Percentiles rank a stretch among this genome's conserved stretches.
These are phyloP conservation scores for Spongilla lacustris DNA, from an alignment of 37 sponge, comb jelly and placozoan genomes.

Conservation along the genomic window DNA sequence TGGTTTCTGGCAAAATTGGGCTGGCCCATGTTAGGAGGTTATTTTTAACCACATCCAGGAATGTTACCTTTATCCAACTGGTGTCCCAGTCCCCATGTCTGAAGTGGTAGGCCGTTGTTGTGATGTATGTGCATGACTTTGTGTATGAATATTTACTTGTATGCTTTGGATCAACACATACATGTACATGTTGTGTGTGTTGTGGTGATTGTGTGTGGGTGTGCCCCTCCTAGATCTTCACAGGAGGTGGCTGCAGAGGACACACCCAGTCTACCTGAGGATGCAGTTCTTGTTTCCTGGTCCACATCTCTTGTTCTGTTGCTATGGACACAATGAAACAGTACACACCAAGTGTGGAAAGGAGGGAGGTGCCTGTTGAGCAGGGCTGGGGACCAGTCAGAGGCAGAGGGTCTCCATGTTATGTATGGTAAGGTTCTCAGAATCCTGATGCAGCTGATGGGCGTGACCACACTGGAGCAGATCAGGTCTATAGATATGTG, in stretches of 20 bases:
- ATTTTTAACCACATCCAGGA: background rate
- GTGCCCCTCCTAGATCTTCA: no score
- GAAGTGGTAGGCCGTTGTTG: background rate
- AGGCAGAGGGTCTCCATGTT: background rate
- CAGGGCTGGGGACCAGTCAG: background rate
- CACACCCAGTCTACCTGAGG: background rate
- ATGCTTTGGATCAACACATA: no score
- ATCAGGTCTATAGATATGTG: background rate
- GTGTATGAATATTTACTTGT: no score
- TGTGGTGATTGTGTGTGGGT: no score
- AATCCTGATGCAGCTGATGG: background rate
- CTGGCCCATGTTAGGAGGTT: background rate
- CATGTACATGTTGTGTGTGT: no score
- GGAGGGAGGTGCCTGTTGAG: background rate
- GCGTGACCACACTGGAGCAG: background rate
- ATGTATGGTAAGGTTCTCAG: background rate
- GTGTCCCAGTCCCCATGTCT: background rate
- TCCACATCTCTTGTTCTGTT: background rate
- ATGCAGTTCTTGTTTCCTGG: background rate
- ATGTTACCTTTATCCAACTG: background rate
- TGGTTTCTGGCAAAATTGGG: no score
- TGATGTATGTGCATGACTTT: background rate
- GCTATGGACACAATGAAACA: background rate
- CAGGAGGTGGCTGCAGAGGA: background rate
- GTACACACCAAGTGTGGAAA: background rate